phyloP scores from a whole-genome alignment of 2,888 invertebrate species.

The Tinea semifulvella region DNA sequence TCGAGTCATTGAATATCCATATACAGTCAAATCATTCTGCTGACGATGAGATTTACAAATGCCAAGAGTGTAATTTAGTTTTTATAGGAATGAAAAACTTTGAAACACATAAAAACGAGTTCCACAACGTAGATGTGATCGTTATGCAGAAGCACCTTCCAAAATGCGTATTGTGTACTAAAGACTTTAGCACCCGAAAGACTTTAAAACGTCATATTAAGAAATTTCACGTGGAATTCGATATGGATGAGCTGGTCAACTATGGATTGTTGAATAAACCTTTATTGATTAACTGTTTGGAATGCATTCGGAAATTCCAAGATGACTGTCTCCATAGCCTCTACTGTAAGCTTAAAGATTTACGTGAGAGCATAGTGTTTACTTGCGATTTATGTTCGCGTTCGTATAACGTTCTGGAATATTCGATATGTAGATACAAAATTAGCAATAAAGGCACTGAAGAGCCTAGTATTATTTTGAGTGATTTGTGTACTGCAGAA shows the following conservation, averaged over 20 bases:
- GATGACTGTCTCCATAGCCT: constrained; percentile 30
- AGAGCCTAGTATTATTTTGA: constrained; percentile 39
- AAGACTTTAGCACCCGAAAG: constrained; percentile 49
- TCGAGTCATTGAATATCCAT: constrained; percentile 38
- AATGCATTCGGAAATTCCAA: constrained; percentile 39
- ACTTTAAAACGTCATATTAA: constrained; percentile 48
- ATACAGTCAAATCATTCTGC: constrained; percentile 40
- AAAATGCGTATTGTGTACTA: constrained; percentile 42
- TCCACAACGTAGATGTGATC: constrained; percentile 26
- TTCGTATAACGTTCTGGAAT: constrained; percentile 37
- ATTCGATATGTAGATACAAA: constrained; percentile 35
- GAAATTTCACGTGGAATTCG: constrained; percentile 44
- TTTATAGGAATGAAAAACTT: constrained; percentile 44
- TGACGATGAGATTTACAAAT: constrained; percentile 46
- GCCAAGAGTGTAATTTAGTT: constrained; percentile 43
- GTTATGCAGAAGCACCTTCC: constrained; percentile 33
- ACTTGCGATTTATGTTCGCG: constrained; percentile 33
- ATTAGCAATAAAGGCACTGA: constrained; percentile 23
- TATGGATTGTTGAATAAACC: constrained; percentile 29
- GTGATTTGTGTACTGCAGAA: constrained; percentile 45
- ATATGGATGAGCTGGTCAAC: constrained; percentile 37
- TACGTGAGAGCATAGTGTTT: constrained; percentile 33
- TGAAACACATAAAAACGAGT: constrained; percentile 34
- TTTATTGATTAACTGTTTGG: constrained; percentile 37
- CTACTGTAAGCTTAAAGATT: constrained; percentile 32